Evolutionary conservation across 2,113 vertebrate species (phyloP), one percentile per base, ranked within the genome.

Genomic region (Aegithalos caudatus): DNA sequence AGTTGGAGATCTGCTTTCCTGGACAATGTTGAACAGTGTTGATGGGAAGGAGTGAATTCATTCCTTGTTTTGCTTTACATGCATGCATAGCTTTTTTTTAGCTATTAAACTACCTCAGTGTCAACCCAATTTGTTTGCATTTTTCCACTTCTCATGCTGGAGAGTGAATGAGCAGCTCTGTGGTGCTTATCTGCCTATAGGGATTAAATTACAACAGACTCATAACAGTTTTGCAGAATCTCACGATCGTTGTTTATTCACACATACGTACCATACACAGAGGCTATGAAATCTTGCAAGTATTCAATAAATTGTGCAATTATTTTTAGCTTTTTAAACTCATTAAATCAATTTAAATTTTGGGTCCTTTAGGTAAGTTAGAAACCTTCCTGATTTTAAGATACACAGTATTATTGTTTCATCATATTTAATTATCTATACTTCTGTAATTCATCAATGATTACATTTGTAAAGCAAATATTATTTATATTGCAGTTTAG

Each of bases 11-110:
- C 14, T 61, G 12, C 3, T 72, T 83, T 67, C 31, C 23, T 57
- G 29, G 14, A 62, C 18, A 47, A 9, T 9, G 5, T 11, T 56
- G 8, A 77, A 61, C 4, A n/a, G 6, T 47, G 10, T 4, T 0
- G 0, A 35, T 9, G 37, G 10, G 22, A 77, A 81, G 29, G 12
- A 42, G 23, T 24, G 23, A 77, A 62, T 31, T 3, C 14, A 38
- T 62, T 82, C 23, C 10, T 62, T 79, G 3, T 57, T 86, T 79
- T 53, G 7, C 14, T 53, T 57, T 53, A 31, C 3, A 18, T 37
- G 22, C 1, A 27, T 3, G 6, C 7, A 16, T 4, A 78, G 6
- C 0, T 19, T 19, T 19, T 38, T 57, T 64, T 71, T 17, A 24
- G 6, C 22, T 58, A 16, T 64, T 69, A 54, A 69, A 54, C 25